A percentile compares a stretch with the other conserved stretches of the same genome.
Conservation (phyloP, 2,113 vertebrate species). For the Tetraodon nigroviridis region DNA sequence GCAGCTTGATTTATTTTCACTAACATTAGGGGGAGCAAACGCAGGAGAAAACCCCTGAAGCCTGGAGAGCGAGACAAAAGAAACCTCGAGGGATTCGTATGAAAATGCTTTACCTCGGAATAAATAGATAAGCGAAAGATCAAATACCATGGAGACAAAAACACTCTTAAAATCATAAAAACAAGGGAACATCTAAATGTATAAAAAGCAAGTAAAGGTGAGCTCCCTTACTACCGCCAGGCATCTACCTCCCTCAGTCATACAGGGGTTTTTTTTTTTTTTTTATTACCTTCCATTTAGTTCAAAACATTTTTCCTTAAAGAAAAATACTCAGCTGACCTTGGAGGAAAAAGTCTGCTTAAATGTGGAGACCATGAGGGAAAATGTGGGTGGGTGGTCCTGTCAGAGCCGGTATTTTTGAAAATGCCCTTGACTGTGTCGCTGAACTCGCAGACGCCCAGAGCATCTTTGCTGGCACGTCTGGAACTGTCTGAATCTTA, state of each 20-base stretch:
- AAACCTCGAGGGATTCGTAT: conserved; percentile 25
- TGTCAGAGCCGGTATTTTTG: conserved; percentile 14
- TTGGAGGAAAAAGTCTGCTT: background rate
- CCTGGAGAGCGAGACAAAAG: conserved; percentile 36
- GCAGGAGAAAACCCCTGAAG: conserved; percentile 15
- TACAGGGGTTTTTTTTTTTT: background rate
- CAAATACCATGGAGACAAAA: conserved; percentile 31
- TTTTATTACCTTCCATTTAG: background rate
- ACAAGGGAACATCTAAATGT: conserved; percentile 4
- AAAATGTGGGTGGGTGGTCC: conserved; percentile 38
- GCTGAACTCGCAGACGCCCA: conserved; percentile 28
- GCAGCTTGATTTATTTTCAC: conserved; percentile 50
- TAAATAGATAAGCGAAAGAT: conserved; percentile 36
- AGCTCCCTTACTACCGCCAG: conserved; percentile 9
- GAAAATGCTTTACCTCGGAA: conserved; percentile 20
- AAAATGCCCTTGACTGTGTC: conserved; percentile 44
- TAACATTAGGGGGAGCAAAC: conserved; percentile 32
- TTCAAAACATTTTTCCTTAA: conserved; percentile 17
- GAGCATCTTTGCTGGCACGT: conserved; percentile 11
- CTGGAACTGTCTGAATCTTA: background rate
- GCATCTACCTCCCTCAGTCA: background rate
- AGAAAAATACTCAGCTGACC: conserved; percentile 19
- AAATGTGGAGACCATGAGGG: conserved; percentile 18
- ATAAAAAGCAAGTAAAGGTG: conserved; percentile 19
- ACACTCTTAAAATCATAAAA: conserved; percentile 39